Evolutionary conservation across 2,888 invertebrate species (phyloP), one percentile per base, ranked within the genome.

Genomic region (Selenia dentaria): DNA sequence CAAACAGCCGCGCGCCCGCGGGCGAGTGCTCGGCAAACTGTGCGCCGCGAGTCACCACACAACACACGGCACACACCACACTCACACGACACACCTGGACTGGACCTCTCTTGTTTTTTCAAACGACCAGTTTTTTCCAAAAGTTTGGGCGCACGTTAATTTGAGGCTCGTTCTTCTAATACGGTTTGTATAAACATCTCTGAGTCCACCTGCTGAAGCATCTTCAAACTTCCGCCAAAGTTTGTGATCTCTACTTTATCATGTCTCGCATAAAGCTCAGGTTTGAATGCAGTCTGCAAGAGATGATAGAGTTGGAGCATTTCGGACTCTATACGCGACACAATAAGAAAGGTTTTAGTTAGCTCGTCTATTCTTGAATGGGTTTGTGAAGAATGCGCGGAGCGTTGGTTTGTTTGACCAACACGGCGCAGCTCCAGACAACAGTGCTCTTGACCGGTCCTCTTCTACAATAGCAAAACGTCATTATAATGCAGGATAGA

Each of bases 111-210:
- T 71, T 79, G 75, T 79, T 79, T 70, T 78, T 75, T 70, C 69
- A 56, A 72, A 68, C 67, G 59, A 59, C 70, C 69, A 73, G 69
- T 74, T 78, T 74, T 77, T 68, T 73, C 62, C 60, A 64, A 70
- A 74, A 71, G 67, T 69, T 74, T 71, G 63, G 70, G 72, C 66
- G 54, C 49, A 67, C 73, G 75, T 77, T 79, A 75, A 82, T 28
- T 79, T 76, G 74, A 70, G 57, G 62, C 72, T 74, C 68, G 69
- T 74, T 76, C 73, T 74, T 77, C 61, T 74, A 69, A 68, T 69
- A 67, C 65, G 63, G 63, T 55, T 62, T 67, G 68, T 62, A 64
- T 65, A 77, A 77, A 79, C 76, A 74, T 50, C 46, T 54, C 31
- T 20, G 11, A 24, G 41, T 38, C 36, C 42, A 44, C 54, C 38